A percentile compares a stretch with the other conserved stretches of the same genome.
These are phyloP conservation scores for Neoitamus cyanurus DNA, from an alignment of 2,888 invertebrate species.

Conservation along the genomic window DNA sequence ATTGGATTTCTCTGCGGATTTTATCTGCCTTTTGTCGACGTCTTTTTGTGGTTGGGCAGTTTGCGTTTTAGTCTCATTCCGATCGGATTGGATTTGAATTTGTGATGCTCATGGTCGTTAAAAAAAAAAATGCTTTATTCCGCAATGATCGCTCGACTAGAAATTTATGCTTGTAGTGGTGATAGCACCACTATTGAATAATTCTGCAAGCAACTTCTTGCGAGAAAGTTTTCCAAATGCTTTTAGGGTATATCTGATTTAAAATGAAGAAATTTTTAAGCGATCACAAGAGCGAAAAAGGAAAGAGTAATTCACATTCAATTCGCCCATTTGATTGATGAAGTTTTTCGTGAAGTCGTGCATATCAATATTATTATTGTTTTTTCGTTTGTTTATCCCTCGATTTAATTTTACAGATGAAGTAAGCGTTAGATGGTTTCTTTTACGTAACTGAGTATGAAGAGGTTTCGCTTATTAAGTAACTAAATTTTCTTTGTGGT, in stretches of 20 bases:
- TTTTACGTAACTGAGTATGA: neutral
- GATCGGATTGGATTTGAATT: constrained; percentile 1
- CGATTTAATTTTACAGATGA: neutral
- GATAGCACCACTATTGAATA: neutral
- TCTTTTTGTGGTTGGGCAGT: neutral
- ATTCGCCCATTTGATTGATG: neutral
- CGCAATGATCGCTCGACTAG: neutral
- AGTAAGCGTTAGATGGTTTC: neutral
- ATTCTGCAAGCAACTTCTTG: neutral
- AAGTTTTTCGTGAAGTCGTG: neutral
- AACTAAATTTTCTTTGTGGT: too few species aligned
- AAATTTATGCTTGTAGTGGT: neutral
- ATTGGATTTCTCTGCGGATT: neutral
- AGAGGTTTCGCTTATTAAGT: too few species aligned
- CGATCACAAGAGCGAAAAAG: neutral
- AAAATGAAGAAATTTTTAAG: neutral
- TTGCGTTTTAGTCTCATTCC: neutral
- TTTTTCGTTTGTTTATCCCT: neutral
- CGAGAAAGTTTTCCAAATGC: constrained; percentile 12
- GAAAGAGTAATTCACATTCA: neutral
- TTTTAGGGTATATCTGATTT: constrained; percentile 7
- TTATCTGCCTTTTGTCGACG: neutral
- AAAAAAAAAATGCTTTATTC: neutral
- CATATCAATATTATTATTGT: neutral
- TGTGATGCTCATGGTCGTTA: constrained; percentile 16